phyloP scores from a whole-genome alignment of 2,797 vertebrate species.

The Epinephelus coioides region DNA sequence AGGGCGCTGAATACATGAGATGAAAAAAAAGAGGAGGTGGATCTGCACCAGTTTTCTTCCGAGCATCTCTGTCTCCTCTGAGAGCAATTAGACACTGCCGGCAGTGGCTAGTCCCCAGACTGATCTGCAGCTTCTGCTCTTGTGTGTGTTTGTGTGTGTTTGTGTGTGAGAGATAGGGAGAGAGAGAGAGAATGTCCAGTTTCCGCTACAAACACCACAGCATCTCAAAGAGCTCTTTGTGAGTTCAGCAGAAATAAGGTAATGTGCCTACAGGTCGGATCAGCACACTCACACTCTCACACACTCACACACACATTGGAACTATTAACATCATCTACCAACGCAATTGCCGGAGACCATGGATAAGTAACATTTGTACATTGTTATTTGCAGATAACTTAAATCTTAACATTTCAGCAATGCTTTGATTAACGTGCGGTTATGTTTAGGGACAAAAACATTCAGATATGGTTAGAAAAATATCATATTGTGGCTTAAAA shows the following conservation, averaged over 20 bases:
- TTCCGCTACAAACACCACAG: conserved; percentile 70
- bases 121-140: conserved; percentile 67
- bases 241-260: conserved; percentile 69
- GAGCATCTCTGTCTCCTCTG: conserved; percentile 76
- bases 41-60: conserved; percentile 74
- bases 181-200: conserved; percentile 30
- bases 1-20: conserved; percentile 50
- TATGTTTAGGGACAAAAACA: no score
- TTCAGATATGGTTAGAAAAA: no score
- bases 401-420: no score
- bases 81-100: conserved; percentile 85
- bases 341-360: no score
- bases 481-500: no score
- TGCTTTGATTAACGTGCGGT: no score
- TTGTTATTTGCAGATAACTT: no score
- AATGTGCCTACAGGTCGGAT: conserved; percentile 55
- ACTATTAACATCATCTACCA: not conserved
- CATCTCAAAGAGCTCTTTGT: conserved; percentile 65
- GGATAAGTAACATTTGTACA: no score
- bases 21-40: conserved; percentile 45
- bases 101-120: conserved; percentile 80
- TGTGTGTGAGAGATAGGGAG: not conserved
- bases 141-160: conserved; percentile 26
- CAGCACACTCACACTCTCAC: conserved; percentile 41
- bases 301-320: conserved; percentile 12